A percentile compares a stretch with the other conserved stretches of the same genome.
Evolutionary conservation across 2,888 invertebrate genomes (phyloP).

Genomic region (Phymatocera aterrima): DNA sequence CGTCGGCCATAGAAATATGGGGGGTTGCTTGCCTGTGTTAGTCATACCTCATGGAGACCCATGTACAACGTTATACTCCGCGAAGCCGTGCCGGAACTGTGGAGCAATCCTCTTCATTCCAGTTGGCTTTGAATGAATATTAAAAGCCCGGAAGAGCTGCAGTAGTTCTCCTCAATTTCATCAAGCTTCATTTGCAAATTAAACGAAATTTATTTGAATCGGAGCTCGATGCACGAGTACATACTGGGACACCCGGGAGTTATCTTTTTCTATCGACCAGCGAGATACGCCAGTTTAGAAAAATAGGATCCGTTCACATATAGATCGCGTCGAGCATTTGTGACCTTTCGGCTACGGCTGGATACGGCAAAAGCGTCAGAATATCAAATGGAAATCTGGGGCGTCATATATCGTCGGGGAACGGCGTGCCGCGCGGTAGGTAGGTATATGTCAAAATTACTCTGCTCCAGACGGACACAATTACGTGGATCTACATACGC

Average conservation of each 20-base stretch:
- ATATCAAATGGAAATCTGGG: neutral
- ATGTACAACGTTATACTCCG: constrained; percentile 11
- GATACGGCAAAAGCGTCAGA: constrained; percentile 4
- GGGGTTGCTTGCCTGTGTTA: constrained; percentile 1
- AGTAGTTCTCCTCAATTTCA: constrained; percentile 32
- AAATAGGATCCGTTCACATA: neutral
- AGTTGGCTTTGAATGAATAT: constrained; percentile 30
- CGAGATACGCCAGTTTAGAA: neutral
- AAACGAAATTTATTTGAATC: constrained; percentile 8
- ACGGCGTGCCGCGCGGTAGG: neutral
- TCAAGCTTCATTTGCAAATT: constrained; percentile 35
- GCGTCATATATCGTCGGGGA: neutral
- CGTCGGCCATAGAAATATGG: constrained; percentile 39
- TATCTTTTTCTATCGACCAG: constrained; percentile 20
- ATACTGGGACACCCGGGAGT: neutral
- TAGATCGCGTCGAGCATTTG: constrained; percentile 2
- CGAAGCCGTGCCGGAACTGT: too few relatives aligned
- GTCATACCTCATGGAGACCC: constrained; percentile 37
- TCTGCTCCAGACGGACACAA: neutral
- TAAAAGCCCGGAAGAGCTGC: constrained; percentile 12
- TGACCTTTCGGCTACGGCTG: constrained; percentile 5
- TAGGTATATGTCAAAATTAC: constrained; percentile 20
- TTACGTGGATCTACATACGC: constrained; percentile 1
- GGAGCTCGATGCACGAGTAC: neutral
- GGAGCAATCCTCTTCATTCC: constrained; percentile 27